Percentiles rank a stretch among this genome's conserved stretches.
phyloP scores from a whole-genome alignment of 2,113 vertebrate genomes.

The Arenaria interpres region DNA sequence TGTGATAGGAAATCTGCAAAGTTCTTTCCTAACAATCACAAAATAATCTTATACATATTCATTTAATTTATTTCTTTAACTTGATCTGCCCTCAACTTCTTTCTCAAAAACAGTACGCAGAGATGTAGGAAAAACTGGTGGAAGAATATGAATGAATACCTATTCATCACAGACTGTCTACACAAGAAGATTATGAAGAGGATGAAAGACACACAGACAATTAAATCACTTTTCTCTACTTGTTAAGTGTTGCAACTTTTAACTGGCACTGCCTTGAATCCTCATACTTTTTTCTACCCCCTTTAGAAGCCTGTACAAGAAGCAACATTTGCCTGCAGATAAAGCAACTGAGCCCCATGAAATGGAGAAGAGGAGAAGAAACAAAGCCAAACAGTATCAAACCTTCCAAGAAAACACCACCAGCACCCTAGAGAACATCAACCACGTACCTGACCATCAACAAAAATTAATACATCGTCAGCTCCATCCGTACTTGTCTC shows the following conservation, averaged over 20 bases:
- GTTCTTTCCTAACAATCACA: not conserved
- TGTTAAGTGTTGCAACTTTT: not conserved
- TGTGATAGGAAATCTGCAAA: not conserved
- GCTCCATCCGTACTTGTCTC: accelerated
- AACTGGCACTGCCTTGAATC: not conserved
- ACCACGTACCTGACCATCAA: not conserved
- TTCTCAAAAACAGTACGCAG: not conserved
- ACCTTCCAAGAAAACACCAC: not conserved
- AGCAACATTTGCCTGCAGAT: not conserved
- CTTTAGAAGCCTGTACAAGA: not conserved
- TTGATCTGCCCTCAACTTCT: not conserved
- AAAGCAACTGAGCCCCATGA: not conserved
- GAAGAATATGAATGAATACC: accelerated
- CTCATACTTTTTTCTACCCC: not conserved
- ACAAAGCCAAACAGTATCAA: not conserved
- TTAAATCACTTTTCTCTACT: not conserved
- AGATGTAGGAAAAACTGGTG: accelerated
- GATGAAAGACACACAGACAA: not conserved
- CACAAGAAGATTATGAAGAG: not conserved
- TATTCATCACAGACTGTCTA: not conserved
- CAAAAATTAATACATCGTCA: not conserved
- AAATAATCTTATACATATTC: not conserved
- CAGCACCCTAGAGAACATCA: not conserved
- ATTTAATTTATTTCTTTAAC: not conserved
- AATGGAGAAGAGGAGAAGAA: not conserved